Conservation (phyloP, 2,888 invertebrate genomes). For the Chouioia cunea region DNA sequence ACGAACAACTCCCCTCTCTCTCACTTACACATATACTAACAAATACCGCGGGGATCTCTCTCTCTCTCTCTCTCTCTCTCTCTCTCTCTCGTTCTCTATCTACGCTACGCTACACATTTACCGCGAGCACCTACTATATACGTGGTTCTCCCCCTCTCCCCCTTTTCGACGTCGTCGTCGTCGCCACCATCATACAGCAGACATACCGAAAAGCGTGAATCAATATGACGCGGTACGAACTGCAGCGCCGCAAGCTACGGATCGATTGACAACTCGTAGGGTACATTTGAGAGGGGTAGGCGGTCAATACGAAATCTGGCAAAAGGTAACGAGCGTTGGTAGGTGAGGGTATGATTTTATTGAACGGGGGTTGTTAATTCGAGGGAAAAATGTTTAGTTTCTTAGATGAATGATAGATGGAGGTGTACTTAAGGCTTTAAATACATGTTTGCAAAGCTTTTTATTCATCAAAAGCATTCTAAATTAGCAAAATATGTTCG, state of each 20-base stretch:
- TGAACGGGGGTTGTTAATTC: not conserved
- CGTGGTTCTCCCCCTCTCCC: too few relatives aligned
- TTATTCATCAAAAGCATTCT: too few relatives aligned
- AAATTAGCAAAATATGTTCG: too few relatives aligned
- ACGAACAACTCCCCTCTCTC: not conserved
- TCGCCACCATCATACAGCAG: not conserved
- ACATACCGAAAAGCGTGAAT: not conserved
- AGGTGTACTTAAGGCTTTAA: not conserved
- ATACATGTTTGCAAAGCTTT: too few relatives aligned
- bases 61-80: not conserved
- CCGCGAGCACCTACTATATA: not conserved
- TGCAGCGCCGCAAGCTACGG: not conserved
- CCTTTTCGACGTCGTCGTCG: not conserved
- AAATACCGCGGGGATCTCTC: not conserved
- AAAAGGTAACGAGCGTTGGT: not conserved
- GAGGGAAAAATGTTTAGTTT: not conserved
- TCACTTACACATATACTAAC: not conserved
- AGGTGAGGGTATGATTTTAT: not conserved
- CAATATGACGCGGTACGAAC: slow-evolving; percentile 3
- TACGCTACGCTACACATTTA: slow-evolving; percentile 7
- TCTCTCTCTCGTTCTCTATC: not conserved
- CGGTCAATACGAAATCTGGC: not conserved
- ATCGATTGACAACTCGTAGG: not conserved
- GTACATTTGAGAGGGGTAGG: not conserved
- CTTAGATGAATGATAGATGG: not conserved